phyloP scores from a whole-genome alignment of 2,113 vertebrate species.

The Rafetus swinhoei region DNA sequence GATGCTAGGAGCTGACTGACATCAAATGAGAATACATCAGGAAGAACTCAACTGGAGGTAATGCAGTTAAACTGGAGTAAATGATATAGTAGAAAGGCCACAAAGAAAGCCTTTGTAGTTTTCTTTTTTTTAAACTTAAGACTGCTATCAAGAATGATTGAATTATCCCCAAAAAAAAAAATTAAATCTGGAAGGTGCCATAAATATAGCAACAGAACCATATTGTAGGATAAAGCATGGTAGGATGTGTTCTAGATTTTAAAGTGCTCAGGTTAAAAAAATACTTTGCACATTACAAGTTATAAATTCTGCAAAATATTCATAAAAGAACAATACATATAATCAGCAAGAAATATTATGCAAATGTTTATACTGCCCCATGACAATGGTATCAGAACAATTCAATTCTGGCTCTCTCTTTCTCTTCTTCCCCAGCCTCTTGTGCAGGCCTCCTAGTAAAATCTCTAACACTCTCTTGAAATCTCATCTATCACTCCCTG shows the following conservation, averaged over 20 bases:
- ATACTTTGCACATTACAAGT: not conserved
- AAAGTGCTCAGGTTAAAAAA: not conserved
- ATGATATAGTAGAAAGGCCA: not conserved
- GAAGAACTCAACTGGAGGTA: conserved; percentile 45
- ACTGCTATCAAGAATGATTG: fast-evolving
- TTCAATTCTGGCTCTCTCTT: not conserved
- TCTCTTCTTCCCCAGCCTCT: not conserved
- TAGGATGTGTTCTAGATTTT: not conserved
- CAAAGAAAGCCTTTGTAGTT: conserved; percentile 38
- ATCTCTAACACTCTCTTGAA: not conserved
- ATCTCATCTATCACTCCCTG: not conserved
- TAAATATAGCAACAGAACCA: not conserved
- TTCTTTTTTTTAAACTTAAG: not conserved
- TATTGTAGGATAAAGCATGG: not conserved
- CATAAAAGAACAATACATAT: not conserved
- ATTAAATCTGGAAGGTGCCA: not conserved
- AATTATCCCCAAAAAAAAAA: not conserved
- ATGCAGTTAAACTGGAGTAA: not conserved
- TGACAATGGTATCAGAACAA: not conserved
- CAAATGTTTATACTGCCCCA: not conserved
- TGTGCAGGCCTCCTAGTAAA: not conserved
- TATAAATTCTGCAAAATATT: not conserved
- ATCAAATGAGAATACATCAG: conserved; percentile 44
- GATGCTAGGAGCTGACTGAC: conserved; percentile 24
- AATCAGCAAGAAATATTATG: not conserved